These are phyloP conservation scores for Carposina sasakii DNA, from an alignment of 1,140 invertebrate genomes.

Conservation along the genomic window DNA sequence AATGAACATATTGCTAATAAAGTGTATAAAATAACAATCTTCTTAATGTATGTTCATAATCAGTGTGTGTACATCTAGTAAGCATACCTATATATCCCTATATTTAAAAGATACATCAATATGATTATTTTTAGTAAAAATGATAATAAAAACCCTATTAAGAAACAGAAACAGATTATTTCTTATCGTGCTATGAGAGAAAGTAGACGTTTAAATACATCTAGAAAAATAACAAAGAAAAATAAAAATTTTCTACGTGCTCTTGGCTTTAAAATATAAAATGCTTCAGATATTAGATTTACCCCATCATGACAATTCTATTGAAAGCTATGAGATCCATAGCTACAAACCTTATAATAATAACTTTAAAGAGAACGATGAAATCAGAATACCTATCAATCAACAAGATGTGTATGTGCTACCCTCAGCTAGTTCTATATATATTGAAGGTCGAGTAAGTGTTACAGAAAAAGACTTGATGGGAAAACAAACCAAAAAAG, in stretches of 20 bases:
- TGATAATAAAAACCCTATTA: neutral
- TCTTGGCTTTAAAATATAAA: neutral
- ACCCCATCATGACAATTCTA: neutral
- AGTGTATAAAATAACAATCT: slow-evolving; percentile 5
- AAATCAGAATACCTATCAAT: slow-evolving; percentile 29
- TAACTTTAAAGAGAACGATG: slow-evolving; percentile 1
- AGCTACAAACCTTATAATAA: slow-evolving; percentile 7
- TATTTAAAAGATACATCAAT: slow-evolving; percentile 2
- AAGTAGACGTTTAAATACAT: neutral
- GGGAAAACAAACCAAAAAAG: slow-evolving; percentile 9
- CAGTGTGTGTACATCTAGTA: neutral
- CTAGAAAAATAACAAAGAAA: neutral
- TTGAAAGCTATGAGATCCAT: slow-evolving; percentile 5
- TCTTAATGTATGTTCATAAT: slow-evolving; percentile 10
- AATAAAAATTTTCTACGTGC: slow-evolving; percentile 4
- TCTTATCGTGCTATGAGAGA: neutral
- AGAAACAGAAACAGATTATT: neutral
- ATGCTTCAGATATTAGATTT: neutral
- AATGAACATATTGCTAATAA: slow-evolving; percentile 5
- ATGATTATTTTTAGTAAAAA: slow-evolving; percentile 2
- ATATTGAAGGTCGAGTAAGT: slow-evolving; percentile 30
- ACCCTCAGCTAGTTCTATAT: slow-evolving; percentile 36
- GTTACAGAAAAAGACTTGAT: neutral
- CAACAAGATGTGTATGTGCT: slow-evolving; percentile 50
- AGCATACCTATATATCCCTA: neutral